A percentile compares a stretch with the other conserved stretches of the same genome.
Evolutionary conservation across 2,113 vertebrate genomes (phyloP).

Genomic region (Amia ocellicauda): DNA sequence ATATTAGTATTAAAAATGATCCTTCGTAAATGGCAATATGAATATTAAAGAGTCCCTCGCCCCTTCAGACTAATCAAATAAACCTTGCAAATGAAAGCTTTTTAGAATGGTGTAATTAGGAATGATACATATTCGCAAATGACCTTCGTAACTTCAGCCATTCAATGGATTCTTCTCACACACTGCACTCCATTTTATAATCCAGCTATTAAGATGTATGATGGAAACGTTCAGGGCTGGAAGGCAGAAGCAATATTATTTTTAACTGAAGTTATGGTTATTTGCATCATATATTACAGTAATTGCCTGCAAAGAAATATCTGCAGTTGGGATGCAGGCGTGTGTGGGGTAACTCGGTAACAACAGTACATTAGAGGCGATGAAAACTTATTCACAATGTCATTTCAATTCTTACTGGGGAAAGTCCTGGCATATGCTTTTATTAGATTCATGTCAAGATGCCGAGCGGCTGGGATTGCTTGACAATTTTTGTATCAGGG

Average conservation of each 20-base stretch:
- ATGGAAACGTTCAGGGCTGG: slow-evolving; percentile 13
- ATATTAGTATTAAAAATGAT: slow-evolving; percentile 16
- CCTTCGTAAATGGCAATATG: slow-evolving; percentile 21
- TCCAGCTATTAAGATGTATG: slow-evolving; percentile 12
- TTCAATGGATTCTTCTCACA: slow-evolving; percentile 21
- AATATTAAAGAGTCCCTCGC: slow-evolving; percentile 24
- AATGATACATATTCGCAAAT: slow-evolving; percentile 24
- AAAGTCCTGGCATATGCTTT: no score
- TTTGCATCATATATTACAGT: slow-evolving; percentile 16
- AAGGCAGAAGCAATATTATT: slow-evolving; percentile 25
- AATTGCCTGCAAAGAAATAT: slow-evolving; percentile 24
- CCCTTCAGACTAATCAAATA: slow-evolving; percentile 14
- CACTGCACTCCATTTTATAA: slow-evolving; percentile 19
- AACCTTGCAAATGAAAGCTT: slow-evolving; percentile 11
- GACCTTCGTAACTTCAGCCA: neutral
- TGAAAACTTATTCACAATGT: no score
- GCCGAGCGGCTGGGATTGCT: no score
- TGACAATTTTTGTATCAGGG: no score
- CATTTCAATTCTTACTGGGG: no score
- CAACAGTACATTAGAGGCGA: no score
- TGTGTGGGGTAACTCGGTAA: neutral
- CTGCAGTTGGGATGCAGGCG: slow-evolving; percentile 16
- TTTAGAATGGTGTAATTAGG: slow-evolving; percentile 16
- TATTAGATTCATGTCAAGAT: no score
- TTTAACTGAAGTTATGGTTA: slow-evolving; percentile 28